Evolutionary conservation across 2,888 invertebrate species (phyloP).

Genomic region (Nipponacmea schrenckii): DNA sequence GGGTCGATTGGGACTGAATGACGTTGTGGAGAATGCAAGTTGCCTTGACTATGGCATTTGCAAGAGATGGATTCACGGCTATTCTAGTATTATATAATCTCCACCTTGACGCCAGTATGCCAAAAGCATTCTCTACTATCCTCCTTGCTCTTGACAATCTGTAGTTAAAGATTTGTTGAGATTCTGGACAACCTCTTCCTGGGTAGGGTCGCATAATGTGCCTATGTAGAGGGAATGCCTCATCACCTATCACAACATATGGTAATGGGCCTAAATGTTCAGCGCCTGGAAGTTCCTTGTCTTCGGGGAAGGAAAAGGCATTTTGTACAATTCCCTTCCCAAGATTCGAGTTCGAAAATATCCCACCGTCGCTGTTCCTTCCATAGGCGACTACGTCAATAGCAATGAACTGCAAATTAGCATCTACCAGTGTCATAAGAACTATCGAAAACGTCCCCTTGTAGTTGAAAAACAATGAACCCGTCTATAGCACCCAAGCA

Average conservation of each 20-base stretch:
- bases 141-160: not conserved
- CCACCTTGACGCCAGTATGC: not conserved
- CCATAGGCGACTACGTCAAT: no score
- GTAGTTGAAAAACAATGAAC: no score
- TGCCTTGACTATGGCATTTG: not conserved
- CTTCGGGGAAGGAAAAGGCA: no score
- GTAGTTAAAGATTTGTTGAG: not conserved
- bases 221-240: slow-evolving; percentile 43
- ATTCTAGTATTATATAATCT: not conserved
- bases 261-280: slow-evolving; percentile 28
- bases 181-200: not conserved
- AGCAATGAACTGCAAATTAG: no score
- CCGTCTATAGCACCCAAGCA: no score
- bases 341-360: no score
- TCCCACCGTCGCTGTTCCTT: no score
- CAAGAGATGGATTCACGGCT: not conserved
- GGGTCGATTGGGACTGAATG: not conserved
- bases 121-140: slow-evolving; percentile 4
- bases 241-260: slow-evolving; percentile 42
- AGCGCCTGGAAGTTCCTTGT: no score
- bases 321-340: no score
- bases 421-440: no score
- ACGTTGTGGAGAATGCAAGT: not conserved
- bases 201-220: slow-evolving; percentile 31
- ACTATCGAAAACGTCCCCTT: no score